Evolutionary conservation across 2,113 vertebrate genomes (phyloP).

Genomic region (Albula goreensis): DNA sequence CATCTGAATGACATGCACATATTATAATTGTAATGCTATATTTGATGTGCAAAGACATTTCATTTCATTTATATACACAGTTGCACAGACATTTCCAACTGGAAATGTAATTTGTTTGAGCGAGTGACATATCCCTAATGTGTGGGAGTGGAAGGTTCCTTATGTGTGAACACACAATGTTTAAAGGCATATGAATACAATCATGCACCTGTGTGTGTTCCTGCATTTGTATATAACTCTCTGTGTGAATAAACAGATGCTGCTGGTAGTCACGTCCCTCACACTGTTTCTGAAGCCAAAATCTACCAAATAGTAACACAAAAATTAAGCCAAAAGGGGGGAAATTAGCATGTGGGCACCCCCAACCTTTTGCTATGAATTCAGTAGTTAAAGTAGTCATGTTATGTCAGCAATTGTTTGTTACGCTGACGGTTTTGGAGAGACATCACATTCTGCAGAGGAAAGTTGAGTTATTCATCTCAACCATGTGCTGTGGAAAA

Average conservation of each 20-base stretch:
- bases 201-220: background rate
- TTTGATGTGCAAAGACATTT: too few species aligned
- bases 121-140: background rate
- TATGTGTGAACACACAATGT: background rate
- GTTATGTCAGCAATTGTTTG: background rate
- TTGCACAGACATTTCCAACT: background rate
- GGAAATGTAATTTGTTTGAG: background rate
- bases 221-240: background rate
- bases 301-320: background rate
- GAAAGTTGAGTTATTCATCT: constrained; percentile 4
- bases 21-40: too few species aligned
- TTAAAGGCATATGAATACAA: background rate
- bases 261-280: background rate
- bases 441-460: background rate
- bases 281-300: background rate
- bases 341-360: background rate
- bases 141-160: background rate
- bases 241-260: background rate
- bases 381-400: background rate
- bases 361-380: background rate
- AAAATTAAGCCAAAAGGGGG: background rate
- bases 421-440: background rate
- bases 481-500: background rate
- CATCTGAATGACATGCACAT: too few species aligned
- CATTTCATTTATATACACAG: background rate